Conservation (phyloP, 2,888 invertebrate species). For the Argynnis bischoffii region DNA sequence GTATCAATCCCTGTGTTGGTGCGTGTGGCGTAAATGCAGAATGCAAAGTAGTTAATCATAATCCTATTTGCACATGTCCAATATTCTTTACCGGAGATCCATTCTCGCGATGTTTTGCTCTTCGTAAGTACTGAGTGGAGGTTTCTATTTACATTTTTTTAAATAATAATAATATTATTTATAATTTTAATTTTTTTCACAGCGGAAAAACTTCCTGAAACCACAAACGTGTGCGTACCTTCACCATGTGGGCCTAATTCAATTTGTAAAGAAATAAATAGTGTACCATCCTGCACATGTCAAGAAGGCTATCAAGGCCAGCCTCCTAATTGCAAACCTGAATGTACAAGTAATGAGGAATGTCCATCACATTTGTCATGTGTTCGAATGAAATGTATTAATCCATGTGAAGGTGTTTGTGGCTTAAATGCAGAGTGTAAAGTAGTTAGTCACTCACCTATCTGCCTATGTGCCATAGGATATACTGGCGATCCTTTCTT, state of each 20-base stretch:
- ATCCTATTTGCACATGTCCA: conserved; percentile 87
- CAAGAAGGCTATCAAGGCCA: conserved; percentile 85
- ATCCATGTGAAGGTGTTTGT: conserved; percentile 89
- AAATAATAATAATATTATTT: conserved; percentile 22
- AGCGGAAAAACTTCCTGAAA: conserved; percentile 78
- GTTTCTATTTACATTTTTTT: too few species aligned
- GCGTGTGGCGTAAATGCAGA: conserved; percentile 87
- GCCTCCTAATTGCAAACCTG: conserved; percentile 90
- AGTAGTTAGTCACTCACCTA: conserved; percentile 89
- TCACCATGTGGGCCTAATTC: conserved; percentile 91
- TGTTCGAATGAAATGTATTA: conserved; percentile 88
- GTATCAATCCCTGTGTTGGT: conserved; percentile 88
- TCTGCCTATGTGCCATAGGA: conserved; percentile 86
- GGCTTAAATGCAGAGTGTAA: conserved; percentile 88
- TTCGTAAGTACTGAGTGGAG: conserved; percentile 65
- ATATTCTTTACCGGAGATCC: conserved; percentile 85
- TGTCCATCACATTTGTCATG: conserved; percentile 87
- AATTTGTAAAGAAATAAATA: conserved; percentile 86
- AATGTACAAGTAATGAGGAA: conserved; percentile 90
- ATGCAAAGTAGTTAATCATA: conserved; percentile 90
- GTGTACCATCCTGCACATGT: conserved; percentile 89
- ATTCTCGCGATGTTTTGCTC: conserved; percentile 82
- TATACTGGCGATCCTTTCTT: conserved; percentile 90
- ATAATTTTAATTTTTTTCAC: conserved; percentile 41
- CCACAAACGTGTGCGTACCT: conserved; percentile 86